Evolutionary conservation across 1,140 invertebrate genomes (phyloP), one percentile per base, ranked within the genome.

Genomic region (Orchesella cincta): DNA sequence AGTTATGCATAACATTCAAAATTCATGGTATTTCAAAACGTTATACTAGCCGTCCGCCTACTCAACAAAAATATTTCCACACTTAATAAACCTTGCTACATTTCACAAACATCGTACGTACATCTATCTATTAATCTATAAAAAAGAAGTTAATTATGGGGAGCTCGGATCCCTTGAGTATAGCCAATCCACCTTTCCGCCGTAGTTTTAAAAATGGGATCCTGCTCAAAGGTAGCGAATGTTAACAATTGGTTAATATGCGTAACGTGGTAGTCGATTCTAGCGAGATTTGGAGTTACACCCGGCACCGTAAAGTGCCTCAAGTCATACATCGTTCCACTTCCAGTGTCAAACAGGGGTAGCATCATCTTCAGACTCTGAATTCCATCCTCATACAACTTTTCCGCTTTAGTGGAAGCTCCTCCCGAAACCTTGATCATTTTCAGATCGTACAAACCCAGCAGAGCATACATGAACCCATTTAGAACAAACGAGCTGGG

Each of bases 201-300:
- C 0, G 94, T 95, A 28, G 90, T 90, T 33, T 90, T 88, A 81
- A 98, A 91, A 77, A 97, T 87, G 1, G 93, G 89, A 84, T 95
- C 93, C 70, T 91, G 90, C 80, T 97, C 94, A 54, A 99, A 91
- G 0, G 94, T 94, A 71, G 92, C 91, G 26, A 99, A 86, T 57
- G 97, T 88, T 73, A 98, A 90, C 34, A 99, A 88, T 83, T 99
- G 96, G 87, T 98, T 98, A 29, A 99, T 93, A 85, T 99, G 98
- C 16, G 97, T 98, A 5, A 95, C 94, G 86, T 99, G 98, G 85
- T 99, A 99, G 85, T 99, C 98, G 95, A 97, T 98, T 78, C 91
- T 85, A 0, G 90, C 90, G 26, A 88, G 79, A 51, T 73, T 73
- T 0, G 98, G 98, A 34, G 96, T 92, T 16, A 92, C 90, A 31